Base-by-base conservation (phyloP, 2,888 invertebrate genomes). In the Carcina quercana region DNA sequence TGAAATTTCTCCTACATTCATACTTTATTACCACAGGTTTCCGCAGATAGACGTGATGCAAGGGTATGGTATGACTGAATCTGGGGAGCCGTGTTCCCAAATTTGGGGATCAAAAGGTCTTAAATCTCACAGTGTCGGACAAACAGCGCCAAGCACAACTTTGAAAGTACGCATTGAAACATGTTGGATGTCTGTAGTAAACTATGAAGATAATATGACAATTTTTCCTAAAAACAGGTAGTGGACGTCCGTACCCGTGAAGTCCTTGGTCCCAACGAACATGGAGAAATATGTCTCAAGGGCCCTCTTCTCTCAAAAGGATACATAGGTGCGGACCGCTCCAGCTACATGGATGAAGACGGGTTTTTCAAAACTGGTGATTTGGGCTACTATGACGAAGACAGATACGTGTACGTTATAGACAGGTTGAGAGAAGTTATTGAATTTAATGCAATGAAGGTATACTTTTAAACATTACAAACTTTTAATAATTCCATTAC, bases 51-150 rank as follows among this genome's bases (percentile, higher is more conserved):
- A 53, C 35, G 40, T 71, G 15, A 37, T 70, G 31, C 75, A 76
- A 68, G 73, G 75, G 2, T 76, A 78, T 26, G 74, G 74, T 7
- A 69, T 75, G 72, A 74, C 73, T 5, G 76, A 76, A 45, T 59
- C 67, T 15, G 74, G 75, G n/a, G 75, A 74, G 34, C 59, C 64
- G 14, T 59, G 68, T 11, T 71, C 73, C 3, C 73, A 76, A 38
- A 69, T 50, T 40, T 70, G 68, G 67, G 68, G 60, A 13, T 46
- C 51, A 32, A 64, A 64, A 38, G 69, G 69, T 3, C 53, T 59
- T n/a, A 70, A 65, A 39, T 37, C 54, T 17, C 73, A 73, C n/a
- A 75, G 73, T 40, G 70, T 75, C 8, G 76, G 76, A 3, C 64
- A 55, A 60, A 59, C 67, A 27, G 59, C 68, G 3, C 75, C 71